These are phyloP conservation scores for Procambarus virginalis DNA, from an alignment of 1,140 invertebrate genomes.

Conservation along the genomic window DNA sequence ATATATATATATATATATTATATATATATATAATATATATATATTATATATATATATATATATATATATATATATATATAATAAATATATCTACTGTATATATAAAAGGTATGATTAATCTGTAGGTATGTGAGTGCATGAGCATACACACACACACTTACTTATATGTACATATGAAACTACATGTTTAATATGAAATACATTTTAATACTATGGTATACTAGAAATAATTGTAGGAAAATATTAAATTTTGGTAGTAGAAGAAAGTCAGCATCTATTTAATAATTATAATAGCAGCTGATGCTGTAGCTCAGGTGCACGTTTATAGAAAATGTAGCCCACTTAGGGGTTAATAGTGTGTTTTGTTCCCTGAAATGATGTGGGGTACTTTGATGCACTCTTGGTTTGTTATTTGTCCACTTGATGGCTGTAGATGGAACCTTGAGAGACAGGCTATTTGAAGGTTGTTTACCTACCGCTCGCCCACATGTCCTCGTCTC, in stretches of 20 bases:
- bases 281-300: background rate
- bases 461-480: background rate
- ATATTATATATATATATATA: too few relatives aligned
- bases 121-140: too few relatives aligned
- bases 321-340: background rate
- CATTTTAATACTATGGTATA: background rate
- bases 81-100: too few relatives aligned
- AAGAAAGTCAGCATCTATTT: background rate
- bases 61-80: too few relatives aligned
- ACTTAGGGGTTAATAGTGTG: background rate
- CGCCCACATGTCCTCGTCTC: background rate
- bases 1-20: too few relatives aligned
- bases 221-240: background rate
- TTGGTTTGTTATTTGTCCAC: conserved; percentile 1
- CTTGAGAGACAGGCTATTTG: background rate
- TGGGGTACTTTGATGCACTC: background rate
- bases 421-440: background rate
- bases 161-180: too few relatives aligned
- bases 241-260: background rate
- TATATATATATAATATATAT: too few relatives aligned
- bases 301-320: conserved; percentile 1
- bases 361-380: background rate
- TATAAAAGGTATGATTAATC: too few relatives aligned
- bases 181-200: background rate
- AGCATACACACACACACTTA: too few relatives aligned